Base-by-base conservation (phyloP, 2,113 vertebrate genomes). In the Labeo rohita region DNA sequence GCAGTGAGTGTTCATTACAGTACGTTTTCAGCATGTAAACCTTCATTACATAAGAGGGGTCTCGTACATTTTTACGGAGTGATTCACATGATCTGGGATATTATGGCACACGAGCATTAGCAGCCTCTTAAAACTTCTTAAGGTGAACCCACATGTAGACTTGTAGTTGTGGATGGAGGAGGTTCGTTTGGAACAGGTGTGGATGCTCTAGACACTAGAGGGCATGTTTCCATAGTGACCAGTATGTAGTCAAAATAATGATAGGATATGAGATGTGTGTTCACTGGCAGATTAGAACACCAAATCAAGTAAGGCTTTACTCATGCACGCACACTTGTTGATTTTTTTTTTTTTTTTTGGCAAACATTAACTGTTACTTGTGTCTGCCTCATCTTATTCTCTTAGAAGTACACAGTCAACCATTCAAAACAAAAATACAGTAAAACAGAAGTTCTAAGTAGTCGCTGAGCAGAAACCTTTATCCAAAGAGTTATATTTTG, bases 131-230 rank as follows among this genome's bases (percentile, higher is more conserved):
- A 63, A 92, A 89, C 63, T 43, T 88, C 84, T 77, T 47, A 68
- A 56, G 92, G 87, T 65, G 56, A 73, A 61, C 76, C 54, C 59
- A 63, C 54, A 59, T 50, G 61, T 12, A 85, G 66, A 52, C 13
- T 23, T 77, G 70, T 66, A 65, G 78, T 28, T 61, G 16, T 84
- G 68, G 82, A 80, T 5, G 43, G 54, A 52, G 23, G 36, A 73
- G 76, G 15, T 65, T 23, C 54, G 77, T 87, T 63, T 36, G 0
- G 73, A 91, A 86, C 92, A 95, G 95, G 92, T 94, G 93, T 92
- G 94, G 95, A 93, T 94, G 93, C 85, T 90, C 50, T 74, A 63
- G 56, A 80, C 11, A 92, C 92, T 90, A 92, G 87, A 84, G 94
- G 93, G 93, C 89, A 91, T 87, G 91, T 13, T 89, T 86, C 89